Evolutionary conservation across 2,888 invertebrate genomes (phyloP), one percentile per base, ranked within the genome.

Genomic region (Agrotis exclamationis): DNA sequence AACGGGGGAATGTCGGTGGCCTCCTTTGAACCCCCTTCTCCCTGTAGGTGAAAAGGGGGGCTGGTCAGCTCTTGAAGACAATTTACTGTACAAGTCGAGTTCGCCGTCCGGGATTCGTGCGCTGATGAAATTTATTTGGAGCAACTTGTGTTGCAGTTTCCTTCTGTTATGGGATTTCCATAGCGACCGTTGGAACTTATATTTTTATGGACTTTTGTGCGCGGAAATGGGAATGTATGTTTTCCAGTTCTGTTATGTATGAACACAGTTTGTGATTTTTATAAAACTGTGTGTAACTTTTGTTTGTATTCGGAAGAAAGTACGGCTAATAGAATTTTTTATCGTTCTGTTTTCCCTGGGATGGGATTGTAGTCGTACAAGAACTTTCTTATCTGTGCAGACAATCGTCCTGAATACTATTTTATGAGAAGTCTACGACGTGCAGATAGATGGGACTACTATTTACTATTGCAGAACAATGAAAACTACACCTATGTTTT

Each of bases 61-160:
- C 84, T 92, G 95, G 96, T 95, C 95, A 95, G 95, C 95, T 94
- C 95, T 95, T 94, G 94, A 95, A 96, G 95, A 96, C 95, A 95
- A 95, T 95, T 95, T 95, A 96, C 95, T 92, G 94, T 91, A 91
- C 93, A 92, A 93, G 93, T 92, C 90, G 91, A 91, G 90, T 89
- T 86, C 87, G 86, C 89, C 90, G 90, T 92, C 90, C 91, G 92
- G 94, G 93, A 93, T 93, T 92, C 92, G 92, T 91, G 89, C 90
- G 82, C 89, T 92, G 93, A 93, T 93, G 93, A 94, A 95, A 94
- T 95, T 95, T 95, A 95, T 95, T 94, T 93, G 92, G 91, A 92
- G 90, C 89, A 92, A 93, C 91, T 90, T 90, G 87, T 89, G 91
- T 90, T 90, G 91, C 91, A 90, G 88, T 89, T 86, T 86, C 84